A percentile compares a stretch with the other conserved stretches of the same genome.
Evolutionary conservation across 2,888 invertebrate species (phyloP).

Genomic region (Trichopria drosophilae): DNA sequence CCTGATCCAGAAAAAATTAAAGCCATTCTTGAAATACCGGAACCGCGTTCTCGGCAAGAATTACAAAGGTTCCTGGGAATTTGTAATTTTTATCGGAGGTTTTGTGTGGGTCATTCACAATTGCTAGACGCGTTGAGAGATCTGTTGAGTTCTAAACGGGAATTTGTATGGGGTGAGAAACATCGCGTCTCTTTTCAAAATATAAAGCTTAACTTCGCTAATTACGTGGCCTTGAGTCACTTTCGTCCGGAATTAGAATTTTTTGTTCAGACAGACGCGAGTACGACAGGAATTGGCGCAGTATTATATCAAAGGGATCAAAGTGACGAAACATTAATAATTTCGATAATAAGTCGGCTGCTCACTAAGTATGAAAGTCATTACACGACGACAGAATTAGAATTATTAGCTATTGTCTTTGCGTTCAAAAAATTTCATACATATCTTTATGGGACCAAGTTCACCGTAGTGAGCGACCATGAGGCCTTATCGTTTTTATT

Average conservation of each 20-base stretch:
- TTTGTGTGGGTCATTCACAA: background rate
- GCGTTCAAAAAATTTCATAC: too few species aligned
- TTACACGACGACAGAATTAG: too few species aligned
- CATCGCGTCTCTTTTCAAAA: slow-evolving; percentile 4
- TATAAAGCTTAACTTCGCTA: slow-evolving; percentile 6
- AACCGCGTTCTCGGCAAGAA: background rate
- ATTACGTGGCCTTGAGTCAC: background rate
- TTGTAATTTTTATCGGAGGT: slow-evolving; percentile 4
- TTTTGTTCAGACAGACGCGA: slow-evolving; percentile 3
- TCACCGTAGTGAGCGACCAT: slow-evolving; percentile 8
- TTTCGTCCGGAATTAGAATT: too few species aligned
- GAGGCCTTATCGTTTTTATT: slow-evolving; percentile 10
- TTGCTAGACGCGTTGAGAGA: slow-evolving; percentile 3
- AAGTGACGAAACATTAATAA: slow-evolving; percentile 1
- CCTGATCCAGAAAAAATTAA: too few species aligned
- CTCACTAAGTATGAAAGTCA: too few species aligned
- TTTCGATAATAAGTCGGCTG: slow-evolving; percentile 10
- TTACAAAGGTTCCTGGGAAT: slow-evolving; percentile 3
- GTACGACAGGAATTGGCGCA: slow-evolving; percentile 5
- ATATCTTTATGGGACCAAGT: slow-evolving; percentile 3
- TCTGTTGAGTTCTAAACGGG: background rate
- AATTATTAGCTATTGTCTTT: too few species aligned
- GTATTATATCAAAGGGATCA: slow-evolving; percentile 6
- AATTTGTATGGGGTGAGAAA: slow-evolving; percentile 5
- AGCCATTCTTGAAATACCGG: too few species aligned